Percentiles rank a stretch among this genome's conserved stretches.
Conservation (phyloP, 2,888 invertebrate genomes). For the Ctenicera cuprea region DNA sequence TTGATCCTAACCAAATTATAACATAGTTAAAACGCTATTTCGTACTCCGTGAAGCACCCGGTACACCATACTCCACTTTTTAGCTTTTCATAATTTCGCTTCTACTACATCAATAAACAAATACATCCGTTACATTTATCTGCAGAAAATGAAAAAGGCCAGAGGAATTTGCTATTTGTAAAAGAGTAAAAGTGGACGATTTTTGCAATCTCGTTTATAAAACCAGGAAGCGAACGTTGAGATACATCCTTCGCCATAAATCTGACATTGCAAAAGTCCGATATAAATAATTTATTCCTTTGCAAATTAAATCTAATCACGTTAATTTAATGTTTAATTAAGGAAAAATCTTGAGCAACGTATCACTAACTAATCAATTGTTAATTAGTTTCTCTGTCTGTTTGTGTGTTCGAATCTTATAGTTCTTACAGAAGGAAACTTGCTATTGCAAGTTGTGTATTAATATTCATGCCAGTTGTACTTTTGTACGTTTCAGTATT, state of each 20-base stretch:
- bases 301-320: slow-evolving; percentile 34
- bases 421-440: not conserved
- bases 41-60: no score
- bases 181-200: not conserved
- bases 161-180: not conserved
- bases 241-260: slow-evolving; percentile 34
- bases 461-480: not conserved
- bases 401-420: not conserved
- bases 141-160: not conserved
- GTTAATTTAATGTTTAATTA: slow-evolving; percentile 30
- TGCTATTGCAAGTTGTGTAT: not conserved
- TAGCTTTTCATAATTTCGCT: no score
- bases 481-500: not conserved
- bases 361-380: slow-evolving; percentile 28
- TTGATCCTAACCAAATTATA: no score
- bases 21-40: no score
- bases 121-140: no score
- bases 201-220: slow-evolving; percentile 21
- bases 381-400: slow-evolving; percentile 26
- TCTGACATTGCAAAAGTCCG: slow-evolving; percentile 26
- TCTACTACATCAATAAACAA: no score
- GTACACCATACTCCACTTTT: no score
- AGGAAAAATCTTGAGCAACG: slow-evolving; percentile 27
- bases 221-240: slow-evolving; percentile 21
- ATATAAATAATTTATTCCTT: slow-evolving; percentile 31